Evolutionary conservation across 2,797 vertebrate genomes (phyloP), one percentile per base, ranked within the genome.

Genomic region (Neomorphus geoffroyi): DNA sequence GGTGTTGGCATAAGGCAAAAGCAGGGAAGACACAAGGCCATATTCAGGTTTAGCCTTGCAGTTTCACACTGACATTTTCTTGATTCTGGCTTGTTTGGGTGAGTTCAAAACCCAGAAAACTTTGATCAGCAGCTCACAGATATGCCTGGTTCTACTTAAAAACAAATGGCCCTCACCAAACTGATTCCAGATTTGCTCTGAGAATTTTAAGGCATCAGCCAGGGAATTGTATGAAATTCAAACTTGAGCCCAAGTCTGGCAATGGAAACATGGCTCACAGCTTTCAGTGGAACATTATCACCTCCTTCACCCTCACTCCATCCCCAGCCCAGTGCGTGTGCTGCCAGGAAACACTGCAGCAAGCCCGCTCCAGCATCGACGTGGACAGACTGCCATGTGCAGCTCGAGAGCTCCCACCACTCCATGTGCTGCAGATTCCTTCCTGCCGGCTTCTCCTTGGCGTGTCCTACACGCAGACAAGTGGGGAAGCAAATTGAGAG

Each of bases 101-200:
- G 39, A 62, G 73, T 86, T 33, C 12, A 54, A 71, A 91, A 69
- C 35, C 2, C 53, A 77, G 41, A 64, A 26, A 30, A 48, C 54
- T 69, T 83, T 85, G 57, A 45, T 82, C 53, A 92, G 58, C 13
- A 78, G 57, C 28, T 94, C 46, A 61, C 7, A 62, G 35, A 37
- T 80, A 16, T 0, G 4, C 17, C 32, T 57, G 22, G 64, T 67
- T 87, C 74, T 57, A 13, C 80, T 71, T 50, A 62, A 90, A 89
- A 46, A 56, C 60, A 57, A 95, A 67, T 11, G n/a, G 33, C 13
- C 74, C 22, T 8, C 41, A 51, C 91, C 71, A 91, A 88, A 88
- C 67, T 33, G 19, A 65, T 82, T 74, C 89, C 93, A 96, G 89
- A 86, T 90, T 80, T 33, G 16, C 50, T 69, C 53, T 18, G 39